Conservation (phyloP, 2,797 vertebrate genomes). For the Miichthys miiuy region DNA sequence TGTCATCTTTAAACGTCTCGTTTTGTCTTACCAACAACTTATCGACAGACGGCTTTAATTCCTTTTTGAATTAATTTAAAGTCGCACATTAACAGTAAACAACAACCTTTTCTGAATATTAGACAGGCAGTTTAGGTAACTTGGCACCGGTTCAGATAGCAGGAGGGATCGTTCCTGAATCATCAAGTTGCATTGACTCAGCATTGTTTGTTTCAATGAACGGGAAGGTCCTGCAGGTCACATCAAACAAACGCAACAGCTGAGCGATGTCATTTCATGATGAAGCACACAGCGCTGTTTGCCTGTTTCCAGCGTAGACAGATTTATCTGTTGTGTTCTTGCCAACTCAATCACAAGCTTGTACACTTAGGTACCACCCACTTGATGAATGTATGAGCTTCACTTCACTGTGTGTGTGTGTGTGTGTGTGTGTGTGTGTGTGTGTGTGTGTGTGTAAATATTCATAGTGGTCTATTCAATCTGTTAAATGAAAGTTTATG, state of each 20-base stretch:
- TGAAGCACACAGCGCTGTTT: background rate
- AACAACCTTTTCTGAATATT: conserved; percentile 30
- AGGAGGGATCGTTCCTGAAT: conserved; percentile 63
- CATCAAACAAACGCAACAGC: conserved; percentile 45
- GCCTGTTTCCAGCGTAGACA: conserved; percentile 7
- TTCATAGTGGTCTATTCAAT: conserved; percentile 72
- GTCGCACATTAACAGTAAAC: background rate
- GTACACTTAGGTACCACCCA: conserved; percentile 47
- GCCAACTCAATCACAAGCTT: conserved; percentile 23
- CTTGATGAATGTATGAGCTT: conserved; percentile 37
- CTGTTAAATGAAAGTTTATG: conserved; percentile 62
- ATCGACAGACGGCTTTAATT: too few species aligned
- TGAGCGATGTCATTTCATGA: conserved; percentile 29
- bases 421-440: conserved; percentile 28
- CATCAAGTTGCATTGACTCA: conserved; percentile 66
- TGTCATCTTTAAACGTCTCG: background rate
- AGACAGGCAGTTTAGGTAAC: conserved; percentile 48
- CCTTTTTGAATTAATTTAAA: too few species aligned
- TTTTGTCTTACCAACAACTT: background rate
- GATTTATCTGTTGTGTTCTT: conserved; percentile 24
- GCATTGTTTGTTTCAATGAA: conserved; percentile 62
- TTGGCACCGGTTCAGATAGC: conserved; percentile 60
- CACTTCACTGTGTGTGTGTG: conserved; percentile 23
- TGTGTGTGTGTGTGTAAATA: conserved; percentile 26
- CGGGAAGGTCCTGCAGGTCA: conserved; percentile 31